Evolutionary conservation across 2,888 invertebrate genomes (phyloP).

Genomic region (Spatulosminthurus flaviceps): DNA sequence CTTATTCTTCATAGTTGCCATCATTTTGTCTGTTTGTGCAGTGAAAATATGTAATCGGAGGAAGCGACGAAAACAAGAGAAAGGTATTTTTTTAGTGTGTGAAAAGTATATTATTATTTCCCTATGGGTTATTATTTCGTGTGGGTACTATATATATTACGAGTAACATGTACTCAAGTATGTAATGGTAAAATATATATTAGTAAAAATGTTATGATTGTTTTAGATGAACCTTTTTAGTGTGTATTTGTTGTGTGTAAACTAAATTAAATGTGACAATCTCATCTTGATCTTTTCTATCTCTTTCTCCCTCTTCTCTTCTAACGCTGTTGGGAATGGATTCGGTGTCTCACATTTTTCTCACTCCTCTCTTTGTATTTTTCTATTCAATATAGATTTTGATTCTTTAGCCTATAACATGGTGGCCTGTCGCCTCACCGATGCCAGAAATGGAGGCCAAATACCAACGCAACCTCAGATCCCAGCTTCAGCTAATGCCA

Average conservation of each 20-base stretch:
- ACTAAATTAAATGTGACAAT: too few species aligned
- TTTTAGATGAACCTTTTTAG: too few species aligned
- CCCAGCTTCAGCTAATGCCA: conserved; percentile 72
- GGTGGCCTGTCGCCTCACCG: conserved; percentile 96
- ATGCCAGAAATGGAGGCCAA: conserved; percentile 85
- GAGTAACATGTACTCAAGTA: too few species aligned
- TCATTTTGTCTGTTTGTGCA: conserved; percentile 95
- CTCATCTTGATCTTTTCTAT: conserved; percentile 35
- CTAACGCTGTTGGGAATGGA: not conserved
- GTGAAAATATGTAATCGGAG: conserved; percentile 98
- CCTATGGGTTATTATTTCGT: too few species aligned
- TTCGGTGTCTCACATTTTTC: conserved; percentile 24
- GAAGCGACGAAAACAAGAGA: conserved; percentile 95
- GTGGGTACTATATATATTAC: too few species aligned
- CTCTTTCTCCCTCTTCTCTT: conserved; percentile 32
- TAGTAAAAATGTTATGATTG: too few species aligned
- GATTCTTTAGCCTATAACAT: conserved; percentile 93
- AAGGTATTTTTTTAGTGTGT: too few species aligned
- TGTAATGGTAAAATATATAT: too few species aligned
- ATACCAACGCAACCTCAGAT: conserved; percentile 82
- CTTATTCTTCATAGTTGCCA: conserved; percentile 96
- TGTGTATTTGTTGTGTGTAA: too few species aligned
- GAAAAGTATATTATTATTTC: too few species aligned
- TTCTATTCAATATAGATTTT: conserved; percentile 49
- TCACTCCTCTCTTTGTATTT: conserved; percentile 22